Base-by-base conservation (phyloP, 2,113 vertebrate genomes). In the Sus scrofa region DNA sequence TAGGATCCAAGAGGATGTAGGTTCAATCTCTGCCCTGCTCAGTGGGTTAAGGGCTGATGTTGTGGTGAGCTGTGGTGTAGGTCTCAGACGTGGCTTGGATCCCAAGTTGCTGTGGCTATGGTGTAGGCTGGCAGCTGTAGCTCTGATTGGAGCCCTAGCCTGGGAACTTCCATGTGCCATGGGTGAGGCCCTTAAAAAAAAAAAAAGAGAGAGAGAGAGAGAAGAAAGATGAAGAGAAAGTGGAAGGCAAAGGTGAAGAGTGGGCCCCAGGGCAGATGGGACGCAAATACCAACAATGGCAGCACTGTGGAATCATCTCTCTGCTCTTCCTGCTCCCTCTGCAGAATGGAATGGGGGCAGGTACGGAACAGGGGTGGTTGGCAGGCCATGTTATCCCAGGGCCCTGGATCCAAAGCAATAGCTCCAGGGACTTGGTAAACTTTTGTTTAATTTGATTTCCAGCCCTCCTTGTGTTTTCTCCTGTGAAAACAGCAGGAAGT, bases 211-310 rank as follows among this genome's bases (percentile, higher is more conserved):
- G 39, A 16, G 2, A 39, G n/a, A 73, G 10, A 73, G 37, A 44
- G 24, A 50, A 34, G 81, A 30, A 32, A 19, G 24, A 27, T 22
- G 81, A 30, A 37, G 24, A 54, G 30, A 20, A 0, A 27, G 67
- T 2, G 16, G n/a, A 54, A n/a, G 56, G 54, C n/a, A 37, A 62
- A 32, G 15, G 27, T 2, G 14, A 32, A 30, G 32, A 73, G 22
- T 52, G 5, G 58, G 24, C 15, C 1, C 50, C n/a, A 26, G 34
- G 34, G 22, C 0, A 14, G 26, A 37, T 9, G 62, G 34, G 27
- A 2, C 2, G 22, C 54, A 37, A 18, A 32, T 4, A 14, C 18
- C 37, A 32, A 0, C 0, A 24, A 1, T 0, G 7, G 20, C 65
- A 24, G 83, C n/a, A 4, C 16, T 10, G 24, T 7, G 0, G 5